phyloP scores from a whole-genome alignment of 1,140 invertebrate genomes.

The Platorchestia sp. region DNA sequence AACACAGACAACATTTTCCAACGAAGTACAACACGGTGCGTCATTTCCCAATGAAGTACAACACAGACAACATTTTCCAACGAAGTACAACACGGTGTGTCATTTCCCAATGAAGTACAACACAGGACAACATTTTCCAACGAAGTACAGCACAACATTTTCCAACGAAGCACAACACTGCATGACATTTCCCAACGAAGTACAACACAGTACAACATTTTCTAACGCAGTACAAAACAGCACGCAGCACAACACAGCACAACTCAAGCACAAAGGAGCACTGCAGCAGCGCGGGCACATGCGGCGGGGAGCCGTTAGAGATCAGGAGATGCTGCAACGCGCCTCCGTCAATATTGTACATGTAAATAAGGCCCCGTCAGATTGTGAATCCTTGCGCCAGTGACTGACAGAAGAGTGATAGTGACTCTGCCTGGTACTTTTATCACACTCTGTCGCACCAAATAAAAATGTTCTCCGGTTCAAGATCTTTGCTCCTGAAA shows the following conservation, averaged over 20 bases:
- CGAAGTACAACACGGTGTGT: too few species aligned
- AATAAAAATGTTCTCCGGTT: background rate
- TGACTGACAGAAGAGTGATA: conserved; percentile 29
- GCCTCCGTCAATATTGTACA: conserved; percentile 41
- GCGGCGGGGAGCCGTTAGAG: background rate
- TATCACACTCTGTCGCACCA: background rate
- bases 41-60: too few species aligned
- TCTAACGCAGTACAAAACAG: too few species aligned
- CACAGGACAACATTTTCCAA: too few species aligned
- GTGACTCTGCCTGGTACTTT: background rate
- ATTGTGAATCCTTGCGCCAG: conserved; percentile 23
- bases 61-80: too few species aligned
- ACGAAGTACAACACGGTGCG: too few species aligned
- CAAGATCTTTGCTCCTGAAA: background rate
- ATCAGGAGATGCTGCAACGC: background rate
- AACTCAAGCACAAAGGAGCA: background rate
- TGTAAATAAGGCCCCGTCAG: conserved; percentile 8
- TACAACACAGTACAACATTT: too few species aligned
- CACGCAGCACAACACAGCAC: background rate
- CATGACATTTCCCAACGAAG: too few species aligned
- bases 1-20: too few species aligned
- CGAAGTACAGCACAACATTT: too few species aligned
- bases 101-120: too few species aligned
- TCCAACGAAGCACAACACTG: too few species aligned
- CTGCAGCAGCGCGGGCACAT: background rate